phyloP scores from a whole-genome alignment of 2,888 invertebrate genomes.

The Gandaritis pyraliata region DNA sequence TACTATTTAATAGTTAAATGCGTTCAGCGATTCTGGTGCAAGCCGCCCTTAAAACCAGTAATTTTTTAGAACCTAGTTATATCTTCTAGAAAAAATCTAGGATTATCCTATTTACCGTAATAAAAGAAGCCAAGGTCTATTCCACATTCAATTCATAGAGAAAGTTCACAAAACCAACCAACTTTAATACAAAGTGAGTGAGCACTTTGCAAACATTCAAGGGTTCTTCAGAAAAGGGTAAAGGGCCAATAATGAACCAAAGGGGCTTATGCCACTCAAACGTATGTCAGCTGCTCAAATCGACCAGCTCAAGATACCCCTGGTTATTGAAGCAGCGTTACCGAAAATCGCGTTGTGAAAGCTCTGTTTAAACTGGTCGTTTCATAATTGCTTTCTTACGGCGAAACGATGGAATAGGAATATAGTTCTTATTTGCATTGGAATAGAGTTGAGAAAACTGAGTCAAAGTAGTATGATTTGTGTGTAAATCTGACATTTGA shows the following conservation, averaged over 20 bases:
- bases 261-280: conserved; percentile 78
- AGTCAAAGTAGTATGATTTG: background rate
- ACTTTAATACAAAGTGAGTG: conserved; percentile 47
- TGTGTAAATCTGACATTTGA: conserved; percentile 2
- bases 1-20: too few relatives aligned
- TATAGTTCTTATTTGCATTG: conserved; percentile 27
- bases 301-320: conserved; percentile 57
- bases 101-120: background rate
- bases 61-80: too few relatives aligned
- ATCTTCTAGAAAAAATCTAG: too few relatives aligned
- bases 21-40: too few relatives aligned
- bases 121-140: background rate
- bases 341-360: conserved; percentile 25
- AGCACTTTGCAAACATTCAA: conserved; percentile 71
- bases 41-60: too few relatives aligned
- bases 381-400: conserved; percentile 45
- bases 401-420: conserved; percentile 28
- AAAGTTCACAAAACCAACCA: conserved; percentile 36
- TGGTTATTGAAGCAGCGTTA: conserved; percentile 27
- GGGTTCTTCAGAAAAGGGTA: conserved; percentile 64
- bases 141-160: conserved; percentile 16
- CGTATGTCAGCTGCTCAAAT: conserved; percentile 71
- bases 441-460: conserved; percentile 25
- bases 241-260: conserved; percentile 75
- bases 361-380: conserved; percentile 33